Evolutionary conservation across 2,113 vertebrate genomes (phyloP), one percentile per base, ranked within the genome.

Genomic region (Thalassarche chlororhynchos): DNA sequence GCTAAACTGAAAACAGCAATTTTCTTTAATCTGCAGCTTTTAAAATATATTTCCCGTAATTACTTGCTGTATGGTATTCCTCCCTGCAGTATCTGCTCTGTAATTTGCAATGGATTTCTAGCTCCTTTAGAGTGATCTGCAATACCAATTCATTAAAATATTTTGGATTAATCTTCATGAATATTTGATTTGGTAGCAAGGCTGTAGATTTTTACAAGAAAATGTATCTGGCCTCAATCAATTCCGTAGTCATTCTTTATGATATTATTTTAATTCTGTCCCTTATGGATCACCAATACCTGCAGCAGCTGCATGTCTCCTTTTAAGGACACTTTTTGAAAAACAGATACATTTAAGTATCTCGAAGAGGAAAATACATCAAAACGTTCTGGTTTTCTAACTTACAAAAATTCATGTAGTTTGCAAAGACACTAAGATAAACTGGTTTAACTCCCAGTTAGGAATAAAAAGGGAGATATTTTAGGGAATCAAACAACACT

Each of bases 11-110:
- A 97, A 97, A 64, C 55, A 87, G 19, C 87, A 95, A 93, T 95
- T 97, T 91, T 96, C 64, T 89, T 91, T 96, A 95, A 92, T 96
- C 86, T 93, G 32, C 55, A 93, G 75, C 12, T 97, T 85, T 85
- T 90, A 91, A 93, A 90, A 96, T 82, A 18, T 77, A 84, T 90
- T 95, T 95, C 83, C 79, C 47, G 58, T 94, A 80, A 95, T 95
- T 95, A 79, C 38, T 62, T 93, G 16, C 42, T 76, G 12, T 42
- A 65, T 6, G 2, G 25, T 42, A 62, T 46, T 89, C 26, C 34
- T 47, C 25, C 20, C 49, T 91, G 28, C 7, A 76, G 38, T 90
- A 88, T 66, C 55, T 94, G 19, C 85, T 87, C 84, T 96, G 34
- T 65, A 91, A 90, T 76, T 82, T 90, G 44, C 40, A 72, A 17